Evolutionary conservation across 2,888 invertebrate species (phyloP), one percentile per base, ranked within the genome.

Genomic region (Blastobasis adustella): DNA sequence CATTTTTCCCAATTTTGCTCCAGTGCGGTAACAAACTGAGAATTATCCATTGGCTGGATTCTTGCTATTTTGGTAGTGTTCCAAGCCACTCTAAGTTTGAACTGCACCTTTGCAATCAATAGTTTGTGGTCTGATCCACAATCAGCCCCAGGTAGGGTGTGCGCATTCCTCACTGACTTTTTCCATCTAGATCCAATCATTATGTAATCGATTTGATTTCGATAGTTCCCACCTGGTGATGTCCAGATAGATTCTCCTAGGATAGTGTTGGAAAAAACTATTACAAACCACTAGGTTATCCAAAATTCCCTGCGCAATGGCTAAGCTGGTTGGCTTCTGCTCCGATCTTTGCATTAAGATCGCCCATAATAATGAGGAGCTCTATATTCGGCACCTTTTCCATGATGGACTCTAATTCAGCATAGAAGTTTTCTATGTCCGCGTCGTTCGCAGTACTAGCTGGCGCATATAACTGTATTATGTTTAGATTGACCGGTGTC

Each of bases 171-270:
- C 4, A 60, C 41, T 3, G 54, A 56, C 4, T 51, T 49, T 45
- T 51, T 58, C 58, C 59, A 59, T 45, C 58, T 45, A 0, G 54
- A 37, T 8, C 49, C 41, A 6, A 55, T 51, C 45, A 59, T 47
- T 46, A 59, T 54, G 44, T 57, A 59, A 45, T 59, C 59, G 4
- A 61, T 59, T 47, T 61, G 59, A 44, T 59, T 58, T 5, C 50
- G 44, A 39, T 49, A 23, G 23, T 46, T 45, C 5, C 53, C 55
- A 41, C 52, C 50, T 4, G 61, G 57, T 0, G 58, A 53, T 10
- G 50, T 58, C 59, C 54, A 52, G 9, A 44, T 40, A 40, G 8
- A 40, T 5, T 40, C 40, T 6, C 5, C 40, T 5, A 6, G 40
- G 40, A 8, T 40, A 8, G 40, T 40, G 5, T 8, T 40, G 40